Evolutionary conservation across 1,140 invertebrate species (phyloP).

Genomic region (Drosophila ogumai): DNA sequence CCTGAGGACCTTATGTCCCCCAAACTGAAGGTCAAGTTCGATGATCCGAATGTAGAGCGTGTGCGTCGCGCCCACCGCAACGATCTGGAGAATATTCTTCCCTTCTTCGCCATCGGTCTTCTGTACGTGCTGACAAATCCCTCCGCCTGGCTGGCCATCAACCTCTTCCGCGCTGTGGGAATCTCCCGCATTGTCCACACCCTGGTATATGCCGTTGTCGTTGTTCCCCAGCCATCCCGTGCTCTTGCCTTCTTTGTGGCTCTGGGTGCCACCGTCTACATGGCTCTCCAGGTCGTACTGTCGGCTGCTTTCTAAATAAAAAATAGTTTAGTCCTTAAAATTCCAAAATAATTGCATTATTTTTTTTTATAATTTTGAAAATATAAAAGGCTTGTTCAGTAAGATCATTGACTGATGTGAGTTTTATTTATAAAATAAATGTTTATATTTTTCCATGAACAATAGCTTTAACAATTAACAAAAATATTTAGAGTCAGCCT

Average conservation of each 20-base stretch:
- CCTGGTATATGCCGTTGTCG: slow-evolving; percentile 86
- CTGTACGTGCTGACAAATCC: slow-evolving; percentile 88
- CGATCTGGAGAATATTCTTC: slow-evolving; percentile 89
- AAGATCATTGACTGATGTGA: background rate
- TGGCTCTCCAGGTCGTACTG: slow-evolving; percentile 85
- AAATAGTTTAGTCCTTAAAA: slow-evolving; percentile 51
- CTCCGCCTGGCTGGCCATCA: slow-evolving; percentile 85
- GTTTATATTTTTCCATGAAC: background rate
- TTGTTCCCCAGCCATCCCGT: slow-evolving; percentile 87
- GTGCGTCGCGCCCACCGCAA: slow-evolving; percentile 88
- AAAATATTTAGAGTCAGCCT: background rate
- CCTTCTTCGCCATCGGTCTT: slow-evolving; percentile 87
- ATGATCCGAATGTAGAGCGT: slow-evolving; percentile 87
- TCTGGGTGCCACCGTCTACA: slow-evolving; percentile 85
- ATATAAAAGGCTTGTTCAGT: slow-evolving; percentile 21
- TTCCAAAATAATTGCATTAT: background rate
- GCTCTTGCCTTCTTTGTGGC: slow-evolving; percentile 86
- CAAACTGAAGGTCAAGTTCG: slow-evolving; percentile 85
- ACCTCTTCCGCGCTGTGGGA: slow-evolving; percentile 87
- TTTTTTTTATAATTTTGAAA: slow-evolving; percentile 7
- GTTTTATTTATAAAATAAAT: background rate
- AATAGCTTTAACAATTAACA: slow-evolving; percentile 12
- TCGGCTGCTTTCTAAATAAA: slow-evolving; percentile 86
- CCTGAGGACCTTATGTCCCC: slow-evolving; percentile 86
- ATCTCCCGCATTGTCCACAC: slow-evolving; percentile 87